phyloP scores from a whole-genome alignment of 2,797 vertebrate species.

The Buphagus erythrorhynchus region DNA sequence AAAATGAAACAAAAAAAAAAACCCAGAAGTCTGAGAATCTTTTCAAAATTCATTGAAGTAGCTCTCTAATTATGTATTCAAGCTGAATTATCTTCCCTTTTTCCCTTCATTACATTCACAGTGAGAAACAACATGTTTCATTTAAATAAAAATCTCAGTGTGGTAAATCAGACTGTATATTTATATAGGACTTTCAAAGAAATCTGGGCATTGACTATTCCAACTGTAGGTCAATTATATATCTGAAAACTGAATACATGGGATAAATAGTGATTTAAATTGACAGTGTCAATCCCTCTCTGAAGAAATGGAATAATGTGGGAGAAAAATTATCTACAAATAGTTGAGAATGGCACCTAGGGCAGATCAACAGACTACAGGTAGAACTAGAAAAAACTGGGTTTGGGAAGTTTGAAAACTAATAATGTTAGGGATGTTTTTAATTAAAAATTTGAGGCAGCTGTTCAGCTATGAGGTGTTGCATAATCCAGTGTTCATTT shows the following conservation, averaged over 20 bases:
- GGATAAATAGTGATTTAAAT: not conserved
- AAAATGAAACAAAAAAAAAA: not conserved
- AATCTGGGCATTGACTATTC: slow-evolving; percentile 18
- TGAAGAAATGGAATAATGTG: not conserved
- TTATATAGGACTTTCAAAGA: slow-evolving; percentile 22
- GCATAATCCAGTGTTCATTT: not conserved
- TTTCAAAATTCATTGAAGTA: slow-evolving; percentile 31
- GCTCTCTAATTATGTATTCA: slow-evolving; percentile 41
- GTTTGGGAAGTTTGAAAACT: not conserved
- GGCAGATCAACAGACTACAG: not conserved
- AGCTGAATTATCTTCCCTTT: slow-evolving; percentile 8
- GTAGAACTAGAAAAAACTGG: not conserved
- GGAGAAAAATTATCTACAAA: not conserved
- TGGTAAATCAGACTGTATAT: slow-evolving; percentile 13
- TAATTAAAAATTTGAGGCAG: not conserved
- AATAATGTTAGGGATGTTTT: not conserved
- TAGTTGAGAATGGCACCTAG: not conserved
- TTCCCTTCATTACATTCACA: slow-evolving; percentile 1
- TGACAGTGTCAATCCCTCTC: not conserved
- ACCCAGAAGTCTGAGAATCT: not conserved
- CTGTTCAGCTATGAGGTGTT: not conserved
- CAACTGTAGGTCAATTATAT: slow-evolving; percentile 11
- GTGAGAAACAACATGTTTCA: slow-evolving; percentile 3
- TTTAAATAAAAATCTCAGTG: slow-evolving; percentile 38
- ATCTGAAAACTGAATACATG: not conserved